A percentile compares a stretch with the other conserved stretches of the same genome.
Evolutionary conservation across 2,888 invertebrate species (phyloP).

Genomic region (Gerris lacustris): DNA sequence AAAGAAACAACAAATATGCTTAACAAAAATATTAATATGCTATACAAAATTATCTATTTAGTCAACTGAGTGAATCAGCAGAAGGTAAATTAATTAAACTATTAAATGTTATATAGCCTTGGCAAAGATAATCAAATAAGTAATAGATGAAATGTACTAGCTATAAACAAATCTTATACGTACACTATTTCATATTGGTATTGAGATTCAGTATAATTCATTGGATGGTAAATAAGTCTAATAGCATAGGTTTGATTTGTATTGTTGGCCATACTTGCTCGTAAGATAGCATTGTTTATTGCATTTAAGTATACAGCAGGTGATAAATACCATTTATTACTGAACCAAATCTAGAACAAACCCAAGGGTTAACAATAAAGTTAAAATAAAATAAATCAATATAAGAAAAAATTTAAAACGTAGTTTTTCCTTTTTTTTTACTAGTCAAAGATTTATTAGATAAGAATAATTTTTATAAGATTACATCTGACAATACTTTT

Average conservation of each 20-base stretch:
- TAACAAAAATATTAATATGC: background rate
- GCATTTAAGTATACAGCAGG: conserved; percentile 61
- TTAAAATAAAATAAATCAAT: too few species aligned
- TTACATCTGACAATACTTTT: too few species aligned
- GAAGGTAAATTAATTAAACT: too few species aligned
- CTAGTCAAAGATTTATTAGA: too few species aligned
- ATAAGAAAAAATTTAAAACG: too few species aligned
- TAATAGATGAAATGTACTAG: too few species aligned
- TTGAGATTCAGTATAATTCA: conserved; percentile 52
- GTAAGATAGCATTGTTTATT: conserved; percentile 50
- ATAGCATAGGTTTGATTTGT: conserved; percentile 22
- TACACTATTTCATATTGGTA: conserved; percentile 24
- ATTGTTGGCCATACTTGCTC: conserved; percentile 38
- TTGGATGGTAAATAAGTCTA: conserved; percentile 21
- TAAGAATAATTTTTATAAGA: too few species aligned
- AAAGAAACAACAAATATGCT: background rate
- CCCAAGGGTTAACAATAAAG: background rate
- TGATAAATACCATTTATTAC: conserved; percentile 77
- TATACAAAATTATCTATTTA: background rate
- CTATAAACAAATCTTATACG: background rate
- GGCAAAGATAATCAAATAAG: too few species aligned
- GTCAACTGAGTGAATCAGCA: too few species aligned
- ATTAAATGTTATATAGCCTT: too few species aligned
- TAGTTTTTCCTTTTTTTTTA: too few species aligned
- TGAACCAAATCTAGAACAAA: conserved; percentile 58